These are phyloP conservation scores for Hepsetus odoe DNA, from an alignment of 2,113 vertebrate genomes.

Conservation along the genomic window DNA sequence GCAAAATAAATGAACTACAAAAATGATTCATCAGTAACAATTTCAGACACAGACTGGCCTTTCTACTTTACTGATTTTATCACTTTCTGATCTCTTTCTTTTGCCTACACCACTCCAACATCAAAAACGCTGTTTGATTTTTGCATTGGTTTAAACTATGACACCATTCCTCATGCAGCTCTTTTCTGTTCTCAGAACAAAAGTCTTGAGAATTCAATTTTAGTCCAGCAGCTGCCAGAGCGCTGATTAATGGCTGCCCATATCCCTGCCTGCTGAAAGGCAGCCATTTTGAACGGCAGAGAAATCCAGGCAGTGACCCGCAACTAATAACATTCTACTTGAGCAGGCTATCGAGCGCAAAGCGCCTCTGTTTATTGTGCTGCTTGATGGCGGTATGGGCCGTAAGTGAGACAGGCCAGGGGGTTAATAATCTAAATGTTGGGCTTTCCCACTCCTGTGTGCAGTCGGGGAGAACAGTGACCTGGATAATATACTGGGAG, in stretches of 20 bases:
- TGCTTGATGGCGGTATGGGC: slow-evolving; percentile 39
- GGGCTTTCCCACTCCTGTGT: slow-evolving; percentile 23
- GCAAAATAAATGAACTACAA: too few relatives aligned
- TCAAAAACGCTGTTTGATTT: neutral
- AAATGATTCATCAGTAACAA: too few relatives aligned
- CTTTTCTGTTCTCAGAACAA: slow-evolving; percentile 21
- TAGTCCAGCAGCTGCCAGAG: slow-evolving; percentile 78
- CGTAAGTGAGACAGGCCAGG: slow-evolving; percentile 64
- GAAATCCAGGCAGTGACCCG: slow-evolving; percentile 72
- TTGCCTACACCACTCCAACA: neutral
- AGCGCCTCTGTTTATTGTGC: slow-evolving; percentile 56
- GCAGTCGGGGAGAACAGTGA: slow-evolving; percentile 19
- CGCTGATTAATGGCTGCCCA: slow-evolving; percentile 78
- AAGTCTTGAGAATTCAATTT: slow-evolving; percentile 62
- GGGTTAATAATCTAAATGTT: slow-evolving; percentile 54
- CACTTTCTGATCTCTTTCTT: neutral
- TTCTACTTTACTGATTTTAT: neutral
- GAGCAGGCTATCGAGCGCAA: slow-evolving; percentile 74
- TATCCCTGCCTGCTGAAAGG: slow-evolving; percentile 74
- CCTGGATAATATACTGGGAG: slow-evolving; percentile 6
- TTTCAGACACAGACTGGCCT: too few relatives aligned
- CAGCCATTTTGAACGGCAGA: slow-evolving; percentile 72
- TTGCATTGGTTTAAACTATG: slow-evolving; percentile 11
- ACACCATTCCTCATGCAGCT: slow-evolving; percentile 25
- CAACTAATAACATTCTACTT: slow-evolving; percentile 80